Evolutionary conservation across 2,797 vertebrate genomes (phyloP).

Genomic region (Syngnathus acus): DNA sequence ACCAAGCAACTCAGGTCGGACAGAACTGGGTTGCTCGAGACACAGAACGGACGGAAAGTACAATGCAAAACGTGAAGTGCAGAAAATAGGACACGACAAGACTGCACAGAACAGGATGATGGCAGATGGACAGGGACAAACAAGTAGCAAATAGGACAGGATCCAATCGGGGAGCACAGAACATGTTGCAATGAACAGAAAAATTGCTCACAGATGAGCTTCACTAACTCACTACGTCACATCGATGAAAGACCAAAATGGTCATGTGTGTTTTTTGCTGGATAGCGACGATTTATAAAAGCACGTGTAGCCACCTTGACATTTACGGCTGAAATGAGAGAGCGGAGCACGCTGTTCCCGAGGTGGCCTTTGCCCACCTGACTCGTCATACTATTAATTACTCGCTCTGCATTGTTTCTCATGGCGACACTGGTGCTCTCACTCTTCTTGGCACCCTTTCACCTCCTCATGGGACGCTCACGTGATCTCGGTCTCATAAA

Average conservation of each 20-base stretch:
- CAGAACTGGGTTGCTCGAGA: no score
- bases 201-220: neutral
- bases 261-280: no score
- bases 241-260: no score
- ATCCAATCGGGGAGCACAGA: neutral
- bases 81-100: neutral
- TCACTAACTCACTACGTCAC: no score
- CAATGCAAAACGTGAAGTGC: neutral
- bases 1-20: no score
- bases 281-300: slow-evolving; percentile 3
- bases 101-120: neutral
- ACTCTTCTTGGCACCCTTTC: neutral
- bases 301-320: slow-evolving; percentile 16
- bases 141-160: neutral
- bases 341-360: slow-evolving; percentile 37
- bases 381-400: slow-evolving; percentile 36
- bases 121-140: no score
- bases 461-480: neutral
- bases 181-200: no score
- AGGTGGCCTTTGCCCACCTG: slow-evolving; percentile 38
- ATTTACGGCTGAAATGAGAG: slow-evolving; percentile 50
- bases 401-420: slow-evolving; percentile 30
- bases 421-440: neutral
- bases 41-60: neutral
- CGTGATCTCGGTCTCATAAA: neutral